A percentile compares a stretch with the other conserved stretches of the same genome.
Evolutionary conservation across 2,888 invertebrate genomes (phyloP).

Genomic region (Ctena decussata): DNA sequence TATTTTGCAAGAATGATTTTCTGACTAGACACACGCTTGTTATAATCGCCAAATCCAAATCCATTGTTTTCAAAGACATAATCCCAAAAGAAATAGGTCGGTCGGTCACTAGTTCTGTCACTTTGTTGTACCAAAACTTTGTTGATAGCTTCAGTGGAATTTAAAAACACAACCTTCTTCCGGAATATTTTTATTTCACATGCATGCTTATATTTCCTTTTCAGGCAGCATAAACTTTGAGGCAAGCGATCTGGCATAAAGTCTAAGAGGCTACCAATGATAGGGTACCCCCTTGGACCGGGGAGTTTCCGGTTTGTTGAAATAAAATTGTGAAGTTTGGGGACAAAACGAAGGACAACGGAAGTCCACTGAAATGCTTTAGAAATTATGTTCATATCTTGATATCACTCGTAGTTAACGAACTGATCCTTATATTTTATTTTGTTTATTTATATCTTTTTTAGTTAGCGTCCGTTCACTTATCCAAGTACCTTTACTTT

Average conservation of each 20-base stretch:
- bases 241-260: not conserved
- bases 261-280: not conserved
- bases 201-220: not conserved
- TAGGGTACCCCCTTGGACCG: not conserved
- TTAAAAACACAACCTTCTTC: not conserved
- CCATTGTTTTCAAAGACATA: conserved; percentile 11
- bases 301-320: not conserved
- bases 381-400: not conserved
- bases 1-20: not conserved
- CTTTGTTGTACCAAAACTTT: not conserved
- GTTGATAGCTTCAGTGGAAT: not conserved
- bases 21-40: not conserved
- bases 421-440: no score
- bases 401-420: no score
- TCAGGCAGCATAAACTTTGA: not conserved
- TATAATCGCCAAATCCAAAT: conserved; percentile 18
- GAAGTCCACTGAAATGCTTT: not conserved
- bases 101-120: not conserved
- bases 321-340: not conserved
- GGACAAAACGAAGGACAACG: not conserved
- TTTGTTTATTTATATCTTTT: no score
- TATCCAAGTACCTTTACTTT: no score
- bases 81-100: not conserved
- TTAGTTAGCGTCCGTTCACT: no score
- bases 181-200: not conserved